phyloP scores from a whole-genome alignment of 2,113 vertebrate genomes.

The Pangasianodon gigas region DNA sequence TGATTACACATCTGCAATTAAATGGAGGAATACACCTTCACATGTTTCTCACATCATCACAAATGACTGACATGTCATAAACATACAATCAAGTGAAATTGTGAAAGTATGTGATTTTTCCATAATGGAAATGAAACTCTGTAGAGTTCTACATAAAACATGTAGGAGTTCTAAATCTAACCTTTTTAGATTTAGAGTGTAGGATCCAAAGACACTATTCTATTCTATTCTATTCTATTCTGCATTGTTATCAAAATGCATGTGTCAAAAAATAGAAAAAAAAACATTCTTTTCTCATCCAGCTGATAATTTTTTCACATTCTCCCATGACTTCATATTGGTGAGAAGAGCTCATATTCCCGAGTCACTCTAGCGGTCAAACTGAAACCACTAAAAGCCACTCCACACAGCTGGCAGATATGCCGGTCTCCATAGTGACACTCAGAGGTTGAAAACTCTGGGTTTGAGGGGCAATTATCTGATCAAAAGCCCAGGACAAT shows the following conservation, averaged over 20 bases:
- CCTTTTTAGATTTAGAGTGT: background rate
- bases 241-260: background rate
- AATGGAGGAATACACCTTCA: background rate
- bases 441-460: constrained; percentile 66
- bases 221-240: constrained; percentile 6
- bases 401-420: constrained; percentile 58
- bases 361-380: constrained; percentile 34
- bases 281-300: background rate
- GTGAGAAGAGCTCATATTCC: background rate
- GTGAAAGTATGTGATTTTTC: background rate
- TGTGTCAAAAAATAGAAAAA: background rate
- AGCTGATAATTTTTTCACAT: background rate
- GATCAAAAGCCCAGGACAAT: constrained; percentile 72
- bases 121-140: background rate
- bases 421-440: constrained; percentile 68
- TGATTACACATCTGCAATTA: background rate
- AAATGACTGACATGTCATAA: background rate
- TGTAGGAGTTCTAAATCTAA: background rate
- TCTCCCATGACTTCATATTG: background rate
- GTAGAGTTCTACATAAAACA: background rate
- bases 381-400: constrained; percentile 57
- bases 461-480: constrained; percentile 72
- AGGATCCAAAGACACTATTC: background rate
- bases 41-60: background rate
- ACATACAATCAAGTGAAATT: background rate